Conservation (phyloP, 2,888 invertebrate genomes). For the Pollenia amentaria region DNA sequence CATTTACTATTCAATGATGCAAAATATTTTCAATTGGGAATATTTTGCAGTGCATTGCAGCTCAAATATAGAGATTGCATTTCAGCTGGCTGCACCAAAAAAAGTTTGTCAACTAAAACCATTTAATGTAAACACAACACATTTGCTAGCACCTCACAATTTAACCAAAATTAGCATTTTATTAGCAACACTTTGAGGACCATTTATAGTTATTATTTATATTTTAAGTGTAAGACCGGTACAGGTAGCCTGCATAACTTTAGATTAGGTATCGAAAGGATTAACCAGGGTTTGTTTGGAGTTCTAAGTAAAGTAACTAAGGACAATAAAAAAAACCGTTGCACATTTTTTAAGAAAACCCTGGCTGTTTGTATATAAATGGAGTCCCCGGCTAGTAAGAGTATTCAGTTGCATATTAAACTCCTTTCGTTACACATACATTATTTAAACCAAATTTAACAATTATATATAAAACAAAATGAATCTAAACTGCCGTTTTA, state of each 20-base stretch:
- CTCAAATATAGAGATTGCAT: conserved; percentile 14
- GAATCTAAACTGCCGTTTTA: conserved; percentile 72
- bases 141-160: conserved; percentile 56
- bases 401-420: conserved; percentile 41
- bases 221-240: neutral
- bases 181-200: neutral
- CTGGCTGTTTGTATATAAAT: conserved; percentile 27
- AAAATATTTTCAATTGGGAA: neutral
- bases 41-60: neutral
- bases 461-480: neutral
- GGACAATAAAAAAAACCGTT: conserved; percentile 16
- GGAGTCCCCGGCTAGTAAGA: neutral
- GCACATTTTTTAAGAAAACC: neutral
- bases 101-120: neutral
- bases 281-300: neutral
- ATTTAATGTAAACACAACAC: conserved; percentile 46
- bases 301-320: neutral
- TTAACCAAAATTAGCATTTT: conserved; percentile 56
- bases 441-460: neutral
- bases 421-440: neutral
- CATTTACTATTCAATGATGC: conserved; percentile 49
- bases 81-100: conserved; percentile 32
- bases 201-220: conserved; percentile 38
- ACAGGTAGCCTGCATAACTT: neutral
- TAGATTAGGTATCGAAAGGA: neutral